These are phyloP conservation scores for Oriolus oriolus DNA, from an alignment of 2,113 vertebrate species.

Conservation along the genomic window DNA sequence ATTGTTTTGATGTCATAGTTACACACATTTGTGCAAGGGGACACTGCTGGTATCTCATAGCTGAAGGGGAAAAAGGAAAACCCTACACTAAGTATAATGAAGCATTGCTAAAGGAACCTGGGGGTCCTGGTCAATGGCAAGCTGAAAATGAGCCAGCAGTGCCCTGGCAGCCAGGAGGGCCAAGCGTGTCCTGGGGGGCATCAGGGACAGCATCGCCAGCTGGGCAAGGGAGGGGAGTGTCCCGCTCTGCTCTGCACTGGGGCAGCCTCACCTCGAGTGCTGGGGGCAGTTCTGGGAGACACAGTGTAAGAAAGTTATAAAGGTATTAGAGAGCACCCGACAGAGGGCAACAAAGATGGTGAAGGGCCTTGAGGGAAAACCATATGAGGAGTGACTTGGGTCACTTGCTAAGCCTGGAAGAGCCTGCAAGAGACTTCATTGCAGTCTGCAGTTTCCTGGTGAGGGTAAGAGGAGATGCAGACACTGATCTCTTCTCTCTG, in stretches of 20 bases:
- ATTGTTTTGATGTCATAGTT: background rate
- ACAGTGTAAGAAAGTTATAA: background rate
- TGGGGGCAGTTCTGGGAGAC: background rate
- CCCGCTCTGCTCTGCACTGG: background rate
- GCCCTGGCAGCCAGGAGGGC: background rate
- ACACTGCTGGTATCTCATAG: background rate
- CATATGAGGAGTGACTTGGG: background rate
- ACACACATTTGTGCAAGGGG: background rate
- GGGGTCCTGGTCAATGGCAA: background rate
- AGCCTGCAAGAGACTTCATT: background rate
- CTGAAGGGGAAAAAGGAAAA: background rate
- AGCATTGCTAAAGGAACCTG: background rate
- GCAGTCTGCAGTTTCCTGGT: background rate
- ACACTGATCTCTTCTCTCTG: background rate
- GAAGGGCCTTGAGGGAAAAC: background rate
- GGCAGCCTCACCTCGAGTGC: fast-evolving
- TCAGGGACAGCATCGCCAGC: fast-evolving
- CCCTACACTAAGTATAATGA: background rate
- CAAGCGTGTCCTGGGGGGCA: fast-evolving
- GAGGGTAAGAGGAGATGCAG: background rate
- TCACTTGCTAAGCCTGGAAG: background rate
- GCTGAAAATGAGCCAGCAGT: background rate
- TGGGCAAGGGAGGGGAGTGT: fast-evolving
- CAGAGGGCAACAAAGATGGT: background rate
- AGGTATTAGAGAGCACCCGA: background rate